Base-by-base conservation (phyloP, 2,888 invertebrate genomes). In the Augochlorella aurata region DNA sequence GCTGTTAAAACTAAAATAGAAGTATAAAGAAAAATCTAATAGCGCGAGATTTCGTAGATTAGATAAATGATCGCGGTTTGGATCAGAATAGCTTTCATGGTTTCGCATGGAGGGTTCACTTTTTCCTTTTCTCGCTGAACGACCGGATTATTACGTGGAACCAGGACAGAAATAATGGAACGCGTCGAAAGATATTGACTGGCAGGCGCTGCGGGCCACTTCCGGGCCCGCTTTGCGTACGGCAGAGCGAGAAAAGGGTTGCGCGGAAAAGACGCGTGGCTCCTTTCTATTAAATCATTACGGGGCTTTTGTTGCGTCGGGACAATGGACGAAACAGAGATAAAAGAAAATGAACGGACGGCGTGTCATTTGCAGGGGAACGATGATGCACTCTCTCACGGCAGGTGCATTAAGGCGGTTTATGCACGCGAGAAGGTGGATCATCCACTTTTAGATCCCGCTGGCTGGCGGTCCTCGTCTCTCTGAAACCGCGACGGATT, bases 371-470 rank as follows among this genome's bases (percentile, higher is more conserved):
- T 85, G 81, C 87, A 85, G 87, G 79, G 44, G 87, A 81, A 82
- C 84, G 88, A 85, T 87, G 88, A 88, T 86, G 88, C 87, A 81
- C 88, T 88, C 86, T 88, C 86, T 85, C 88, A 79, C 82, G 88
- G 70, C 73, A 88, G 89, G 88, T 90, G 88, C 91, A 91, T 91
- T 91, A 91, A 90, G 89, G 90, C 81, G 88, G 90, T 89, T 91
- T 89, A 87, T 88, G 83, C 87, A 86, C 89, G 87, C 82, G 83
- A 86, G 69, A 68, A 81, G 63, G 63, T 38, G 85, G 74, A 81
- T 85, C 82, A 86, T 79, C 79, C 70, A 81, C 80, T 87, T 81
- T 82, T 69, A 73, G 65, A 44, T 79, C 67, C 52, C 61, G 47
- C 71, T 58, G 70, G 38, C 69, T n/a, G 70, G 14, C 69, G n/a